Conservation (phyloP, 2,888 invertebrate genomes). For the Ochropleura plecta region DNA sequence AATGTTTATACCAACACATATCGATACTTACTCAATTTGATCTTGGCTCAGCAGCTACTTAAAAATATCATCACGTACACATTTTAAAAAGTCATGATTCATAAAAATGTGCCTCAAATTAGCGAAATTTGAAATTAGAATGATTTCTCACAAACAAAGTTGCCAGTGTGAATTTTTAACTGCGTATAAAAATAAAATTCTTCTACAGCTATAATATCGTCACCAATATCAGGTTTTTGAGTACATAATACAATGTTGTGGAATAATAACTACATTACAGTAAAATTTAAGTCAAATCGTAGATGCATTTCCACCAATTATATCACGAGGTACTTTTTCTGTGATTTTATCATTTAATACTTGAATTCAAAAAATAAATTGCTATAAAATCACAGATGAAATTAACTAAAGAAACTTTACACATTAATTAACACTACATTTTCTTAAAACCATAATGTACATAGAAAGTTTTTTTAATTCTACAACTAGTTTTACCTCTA, state of each 20-base stretch:
- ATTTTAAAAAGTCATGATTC: background rate
- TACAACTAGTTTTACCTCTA: slow-evolving; percentile 47
- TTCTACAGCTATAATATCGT: slow-evolving; percentile 16
- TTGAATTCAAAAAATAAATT: slow-evolving; percentile 40
- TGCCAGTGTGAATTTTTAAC: slow-evolving; percentile 20
- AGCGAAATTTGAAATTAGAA: background rate
- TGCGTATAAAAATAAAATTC: slow-evolving; percentile 54
- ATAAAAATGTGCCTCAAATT: background rate
- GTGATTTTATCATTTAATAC: slow-evolving; percentile 43
- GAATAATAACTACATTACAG: background rate
- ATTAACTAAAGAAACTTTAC: slow-evolving; percentile 13
- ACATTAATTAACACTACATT: background rate
- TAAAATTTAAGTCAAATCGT: slow-evolving; percentile 33
- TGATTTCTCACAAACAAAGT: background rate
- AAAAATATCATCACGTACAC: background rate
- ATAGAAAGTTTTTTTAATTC: slow-evolving; percentile 31
- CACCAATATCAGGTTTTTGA: slow-evolving; percentile 22
- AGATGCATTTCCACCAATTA: slow-evolving; percentile 8
- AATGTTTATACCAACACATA: background rate
- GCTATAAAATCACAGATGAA: slow-evolving; percentile 46
- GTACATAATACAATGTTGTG: slow-evolving; percentile 18
- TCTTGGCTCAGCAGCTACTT: background rate
- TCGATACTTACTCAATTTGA: background rate
- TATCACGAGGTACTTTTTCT: slow-evolving; percentile 26
- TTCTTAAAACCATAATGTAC: slow-evolving; percentile 43